A percentile compares a stretch with the other conserved stretches of the same genome.
These are phyloP conservation scores for Pomatorhinus ruficollis DNA, from an alignment of 2,113 vertebrate species.

Conservation along the genomic window DNA sequence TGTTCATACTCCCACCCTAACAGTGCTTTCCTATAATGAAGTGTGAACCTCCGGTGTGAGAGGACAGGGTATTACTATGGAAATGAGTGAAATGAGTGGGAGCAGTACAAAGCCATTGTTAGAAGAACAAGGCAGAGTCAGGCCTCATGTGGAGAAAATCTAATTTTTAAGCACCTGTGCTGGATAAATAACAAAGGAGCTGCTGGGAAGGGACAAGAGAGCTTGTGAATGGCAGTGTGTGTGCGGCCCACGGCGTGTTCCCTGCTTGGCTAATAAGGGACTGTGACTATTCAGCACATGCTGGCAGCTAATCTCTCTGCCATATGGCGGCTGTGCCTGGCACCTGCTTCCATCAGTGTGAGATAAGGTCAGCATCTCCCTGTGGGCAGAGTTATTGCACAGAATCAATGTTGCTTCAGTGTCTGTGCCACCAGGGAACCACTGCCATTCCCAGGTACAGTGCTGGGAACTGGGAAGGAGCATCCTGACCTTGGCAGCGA, in stretches of 20 bases:
- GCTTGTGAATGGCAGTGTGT: not conserved
- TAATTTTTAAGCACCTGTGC: constrained; percentile 33
- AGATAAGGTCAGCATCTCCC: constrained; percentile 27
- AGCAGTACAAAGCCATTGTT: not conserved
- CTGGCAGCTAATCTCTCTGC: constrained; percentile 13
- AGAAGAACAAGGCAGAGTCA: not conserved
- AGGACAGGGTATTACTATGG: not conserved
- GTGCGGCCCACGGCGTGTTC: not conserved
- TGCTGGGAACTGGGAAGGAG: not conserved
- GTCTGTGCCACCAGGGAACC: fast-evolving
- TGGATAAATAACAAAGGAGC: not conserved
- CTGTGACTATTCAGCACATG: not conserved
- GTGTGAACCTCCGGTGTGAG: not conserved
- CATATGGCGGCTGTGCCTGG: constrained; percentile 23
- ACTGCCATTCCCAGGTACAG: not conserved
- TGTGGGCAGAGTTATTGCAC: not conserved
- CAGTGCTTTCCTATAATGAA: not conserved
- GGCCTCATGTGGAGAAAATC: not conserved
- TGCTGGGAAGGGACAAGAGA: not conserved
- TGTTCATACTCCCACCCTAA: not conserved
- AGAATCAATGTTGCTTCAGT: not conserved
- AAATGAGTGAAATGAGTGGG: not conserved
- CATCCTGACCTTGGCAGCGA: not conserved
- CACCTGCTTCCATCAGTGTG: constrained; percentile 43
- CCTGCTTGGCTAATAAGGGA: not conserved